These are phyloP conservation scores for Alligator sinensis DNA, from an alignment of 2,113 vertebrate species.

Conservation along the genomic window DNA sequence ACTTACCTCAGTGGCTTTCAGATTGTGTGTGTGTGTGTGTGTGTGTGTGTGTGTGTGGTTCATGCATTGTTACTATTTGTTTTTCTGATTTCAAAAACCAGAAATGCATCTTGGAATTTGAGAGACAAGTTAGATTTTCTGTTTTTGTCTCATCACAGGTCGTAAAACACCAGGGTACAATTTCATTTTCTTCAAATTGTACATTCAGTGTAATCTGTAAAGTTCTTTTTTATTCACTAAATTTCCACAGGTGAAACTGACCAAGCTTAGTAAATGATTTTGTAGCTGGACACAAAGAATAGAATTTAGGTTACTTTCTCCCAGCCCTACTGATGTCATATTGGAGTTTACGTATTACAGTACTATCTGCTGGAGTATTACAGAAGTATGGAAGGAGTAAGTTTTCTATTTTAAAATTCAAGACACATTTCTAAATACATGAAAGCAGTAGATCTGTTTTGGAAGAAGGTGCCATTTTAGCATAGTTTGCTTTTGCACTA, in stretches of 20 bases:
- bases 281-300: neutral
- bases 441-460: neutral
- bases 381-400: neutral
- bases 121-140: neutral
- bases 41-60: accelerated
- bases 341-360: too few relatives aligned
- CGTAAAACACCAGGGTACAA: neutral
- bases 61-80: neutral
- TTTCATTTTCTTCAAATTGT: neutral
- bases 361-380: neutral
- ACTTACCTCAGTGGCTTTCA: neutral
- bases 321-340: neutral
- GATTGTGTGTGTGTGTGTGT: neutral
- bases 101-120: neutral
- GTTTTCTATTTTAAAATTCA: neutral
- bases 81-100: neutral
- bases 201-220: neutral
- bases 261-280: neutral
- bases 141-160: neutral
- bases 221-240: neutral
- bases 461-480: neutral
- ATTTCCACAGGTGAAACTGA: neutral
- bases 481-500: neutral
- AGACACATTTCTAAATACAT: neutral
- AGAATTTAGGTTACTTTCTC: neutral